Percentiles rank a stretch among this genome's conserved stretches.
phyloP scores from a whole-genome alignment of 1,140 invertebrate genomes.

The Yoshiicerus persimilis region DNA sequence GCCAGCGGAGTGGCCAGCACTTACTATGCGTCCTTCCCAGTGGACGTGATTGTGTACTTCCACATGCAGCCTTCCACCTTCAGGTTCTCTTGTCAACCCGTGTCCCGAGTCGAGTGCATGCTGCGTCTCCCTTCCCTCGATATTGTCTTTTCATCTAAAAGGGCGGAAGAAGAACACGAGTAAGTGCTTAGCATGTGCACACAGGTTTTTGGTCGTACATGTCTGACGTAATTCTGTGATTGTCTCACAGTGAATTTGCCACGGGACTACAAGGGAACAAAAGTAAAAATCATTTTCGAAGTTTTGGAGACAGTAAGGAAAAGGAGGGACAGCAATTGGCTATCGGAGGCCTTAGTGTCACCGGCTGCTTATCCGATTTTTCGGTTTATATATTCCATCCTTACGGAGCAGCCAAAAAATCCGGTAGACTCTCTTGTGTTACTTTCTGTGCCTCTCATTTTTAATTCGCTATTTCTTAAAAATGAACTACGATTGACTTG shows the following conservation, averaged over 20 bases:
- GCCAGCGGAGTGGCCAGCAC: constrained; percentile 48
- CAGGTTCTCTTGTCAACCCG: constrained; percentile 91
- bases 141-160: constrained; percentile 87
- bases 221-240: not conserved
- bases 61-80: constrained; percentile 96
- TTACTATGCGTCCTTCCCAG: constrained; percentile 86
- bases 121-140: constrained; percentile 92
- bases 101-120: constrained; percentile 94
- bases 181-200: not conserved
- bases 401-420: constrained; percentile 85
- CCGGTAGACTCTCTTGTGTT: constrained; percentile 56
- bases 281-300: not conserved
- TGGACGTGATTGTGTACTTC: constrained; percentile 98
- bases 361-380: constrained; percentile 92
- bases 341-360: constrained; percentile 86
- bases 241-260: constrained; percentile 31
- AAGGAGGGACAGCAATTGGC: constrained; percentile 60
- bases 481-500: too few relatives aligned
- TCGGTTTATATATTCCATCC: constrained; percentile 98
- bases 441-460: too few relatives aligned
- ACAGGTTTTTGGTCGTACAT: not conserved
- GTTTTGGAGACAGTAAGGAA: constrained; percentile 37
- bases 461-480: too few relatives aligned
- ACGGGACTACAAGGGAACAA: not conserved
- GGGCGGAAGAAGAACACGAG: constrained; percentile 67